A percentile compares a stretch with the other conserved stretches of the same genome.
phyloP scores from a whole-genome alignment of 2,113 vertebrate genomes.

The Petrocephalus zakoni region DNA sequence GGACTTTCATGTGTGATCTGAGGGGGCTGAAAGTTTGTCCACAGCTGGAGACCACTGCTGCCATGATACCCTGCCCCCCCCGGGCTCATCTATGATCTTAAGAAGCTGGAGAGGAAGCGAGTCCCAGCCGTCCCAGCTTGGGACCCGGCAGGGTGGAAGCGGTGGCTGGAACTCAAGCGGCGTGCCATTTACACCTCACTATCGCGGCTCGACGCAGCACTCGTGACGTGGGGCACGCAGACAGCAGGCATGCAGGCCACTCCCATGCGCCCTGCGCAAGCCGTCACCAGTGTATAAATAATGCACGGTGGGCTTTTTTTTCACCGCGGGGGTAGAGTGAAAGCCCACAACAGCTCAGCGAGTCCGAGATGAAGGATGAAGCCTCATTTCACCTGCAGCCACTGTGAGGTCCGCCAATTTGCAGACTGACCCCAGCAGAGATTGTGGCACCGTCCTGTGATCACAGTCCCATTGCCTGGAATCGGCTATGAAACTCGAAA shows the following conservation, averaged over 20 bases:
- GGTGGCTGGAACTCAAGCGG: not conserved
- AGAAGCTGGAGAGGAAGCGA: not conserved
- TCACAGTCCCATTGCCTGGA: not conserved
- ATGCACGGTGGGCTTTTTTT: not conserved
- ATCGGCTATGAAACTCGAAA: not conserved
- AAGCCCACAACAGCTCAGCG: not conserved
- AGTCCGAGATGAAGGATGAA: not conserved
- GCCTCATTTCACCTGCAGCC: not conserved
- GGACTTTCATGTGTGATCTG: not conserved
- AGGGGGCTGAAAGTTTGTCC: not conserved
- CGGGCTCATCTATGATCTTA: not conserved
- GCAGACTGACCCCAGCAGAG: not conserved
- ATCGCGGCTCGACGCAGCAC: too few species aligned
- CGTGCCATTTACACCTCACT: not conserved
- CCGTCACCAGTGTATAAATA: conserved; percentile 7
- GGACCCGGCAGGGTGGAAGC: not conserved
- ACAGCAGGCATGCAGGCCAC: not conserved
- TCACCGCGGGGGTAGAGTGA: not conserved
- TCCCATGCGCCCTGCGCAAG: not conserved
- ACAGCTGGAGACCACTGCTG: not conserved
- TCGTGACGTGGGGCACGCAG: not conserved
- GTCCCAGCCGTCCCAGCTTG: not conserved
- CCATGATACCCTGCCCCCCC: not conserved
- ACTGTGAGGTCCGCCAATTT: not conserved
- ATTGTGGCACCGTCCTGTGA: not conserved